phyloP scores from a whole-genome alignment of 1,140 invertebrate genomes.

The Aricia agestis region DNA sequence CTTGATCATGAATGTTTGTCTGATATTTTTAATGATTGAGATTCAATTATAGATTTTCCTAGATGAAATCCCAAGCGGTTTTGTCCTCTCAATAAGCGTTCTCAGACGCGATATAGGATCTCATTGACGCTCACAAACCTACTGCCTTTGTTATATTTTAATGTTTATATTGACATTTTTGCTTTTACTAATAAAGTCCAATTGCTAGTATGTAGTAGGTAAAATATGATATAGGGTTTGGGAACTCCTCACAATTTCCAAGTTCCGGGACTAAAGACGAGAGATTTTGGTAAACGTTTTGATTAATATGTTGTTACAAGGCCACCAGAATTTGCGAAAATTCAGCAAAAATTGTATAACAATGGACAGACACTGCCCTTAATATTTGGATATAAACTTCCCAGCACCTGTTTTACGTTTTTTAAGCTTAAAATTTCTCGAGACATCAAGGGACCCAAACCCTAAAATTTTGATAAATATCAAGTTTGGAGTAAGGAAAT shows the following conservation, averaged over 20 bases:
- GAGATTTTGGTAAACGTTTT: no score
- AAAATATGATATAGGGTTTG: background rate
- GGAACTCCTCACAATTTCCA: no score
- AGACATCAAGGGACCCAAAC: no score
- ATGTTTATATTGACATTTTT: constrained; percentile 23
- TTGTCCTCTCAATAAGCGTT: background rate
- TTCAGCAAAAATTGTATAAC: no score
- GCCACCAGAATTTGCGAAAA: no score
- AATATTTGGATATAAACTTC: no score
- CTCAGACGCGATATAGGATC: background rate
- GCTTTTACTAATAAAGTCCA: constrained; percentile 28
- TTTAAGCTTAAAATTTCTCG: no score
- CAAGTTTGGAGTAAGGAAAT: constrained; percentile 53
- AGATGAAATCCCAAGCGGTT: background rate
- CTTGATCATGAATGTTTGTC: background rate
- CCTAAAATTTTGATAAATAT: constrained; percentile 24
- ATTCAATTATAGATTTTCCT: background rate
- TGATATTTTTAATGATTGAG: background rate
- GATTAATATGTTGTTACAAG: no score
- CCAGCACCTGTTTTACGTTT: no score
- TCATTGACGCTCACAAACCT: background rate
- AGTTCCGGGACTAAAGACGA: no score
- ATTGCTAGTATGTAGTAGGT: constrained; percentile 24
- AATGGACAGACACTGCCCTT: no score
- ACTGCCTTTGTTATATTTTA: constrained; percentile 14